Percentiles rank a stretch among this genome's conserved stretches.
Evolutionary conservation across 2,113 vertebrate species (phyloP).

Genomic region (Myiozetetes cayanensis): DNA sequence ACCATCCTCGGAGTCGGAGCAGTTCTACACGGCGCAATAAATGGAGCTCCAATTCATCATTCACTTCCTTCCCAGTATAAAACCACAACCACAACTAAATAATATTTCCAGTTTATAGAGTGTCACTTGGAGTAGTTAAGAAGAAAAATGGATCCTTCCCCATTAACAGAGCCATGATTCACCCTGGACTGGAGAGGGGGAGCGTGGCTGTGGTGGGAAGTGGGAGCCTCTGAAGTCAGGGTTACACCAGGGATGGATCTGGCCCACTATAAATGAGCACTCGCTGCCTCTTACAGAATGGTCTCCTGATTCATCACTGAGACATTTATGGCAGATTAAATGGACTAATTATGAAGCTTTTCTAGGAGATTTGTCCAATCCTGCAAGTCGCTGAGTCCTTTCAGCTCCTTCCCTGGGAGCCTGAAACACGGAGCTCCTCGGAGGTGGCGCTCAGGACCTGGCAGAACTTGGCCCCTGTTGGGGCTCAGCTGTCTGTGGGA

Average conservation of each 20-base stretch:
- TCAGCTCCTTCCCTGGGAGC: not conserved
- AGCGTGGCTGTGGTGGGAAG: not conserved
- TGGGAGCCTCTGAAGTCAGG: not conserved
- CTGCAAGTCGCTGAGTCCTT: not conserved
- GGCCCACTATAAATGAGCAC: not conserved
- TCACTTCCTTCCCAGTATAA: slow-evolving; percentile 19
- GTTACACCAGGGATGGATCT: not conserved
- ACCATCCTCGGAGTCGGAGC: not conserved
- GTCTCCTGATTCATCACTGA: not conserved
- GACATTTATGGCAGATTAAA: not conserved
- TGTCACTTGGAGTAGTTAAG: slow-evolving; percentile 16
- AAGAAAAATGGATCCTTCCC: slow-evolving; percentile 43
- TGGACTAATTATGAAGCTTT: not conserved
- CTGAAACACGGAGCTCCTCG: not conserved
- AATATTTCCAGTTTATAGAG: slow-evolving; percentile 51
- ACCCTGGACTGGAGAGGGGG: not conserved
- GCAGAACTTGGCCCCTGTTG: not conserved
- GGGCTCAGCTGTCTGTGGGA: not conserved
- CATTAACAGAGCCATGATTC: slow-evolving; percentile 24
- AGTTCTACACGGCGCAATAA: slow-evolving; percentile 5
- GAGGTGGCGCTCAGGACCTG: not conserved
- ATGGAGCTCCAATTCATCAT: not conserved
- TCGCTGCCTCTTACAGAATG: not conserved
- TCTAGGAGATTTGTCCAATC: not conserved
- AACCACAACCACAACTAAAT: slow-evolving; percentile 47